Percentiles rank a stretch among this genome's conserved stretches.
Evolutionary conservation across 2,797 vertebrate genomes (phyloP).

Genomic region (Hippopotamyrus pictus): DNA sequence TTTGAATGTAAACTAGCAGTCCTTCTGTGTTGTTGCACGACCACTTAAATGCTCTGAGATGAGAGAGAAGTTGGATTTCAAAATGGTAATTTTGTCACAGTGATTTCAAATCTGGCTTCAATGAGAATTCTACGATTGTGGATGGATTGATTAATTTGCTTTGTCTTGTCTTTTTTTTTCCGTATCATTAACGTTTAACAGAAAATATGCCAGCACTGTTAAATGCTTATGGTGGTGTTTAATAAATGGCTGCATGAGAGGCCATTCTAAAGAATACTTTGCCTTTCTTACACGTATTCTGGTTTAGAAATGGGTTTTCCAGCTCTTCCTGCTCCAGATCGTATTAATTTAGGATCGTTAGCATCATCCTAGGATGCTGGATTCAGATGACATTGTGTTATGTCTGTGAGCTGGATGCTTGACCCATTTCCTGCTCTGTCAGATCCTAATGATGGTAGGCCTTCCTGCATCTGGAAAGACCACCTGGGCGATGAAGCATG

Average conservation of each 20-base stretch:
- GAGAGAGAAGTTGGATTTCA: neutral
- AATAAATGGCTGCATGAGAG: neutral
- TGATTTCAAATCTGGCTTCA: neutral
- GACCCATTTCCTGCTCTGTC: neutral
- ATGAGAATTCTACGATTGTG: neutral
- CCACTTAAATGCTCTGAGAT: neutral
- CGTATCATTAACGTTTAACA: neutral
- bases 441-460: constrained; percentile 96
- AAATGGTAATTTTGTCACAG: neutral
- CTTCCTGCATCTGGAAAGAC: constrained; percentile 89
- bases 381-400: neutral
- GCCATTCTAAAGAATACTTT: neutral
- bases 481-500: constrained; percentile 81
- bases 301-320: neutral
- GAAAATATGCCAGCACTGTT: neutral
- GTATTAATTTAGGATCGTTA: neutral
- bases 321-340: neutral
- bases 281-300: neutral
- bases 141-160: neutral
- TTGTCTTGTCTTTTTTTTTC: neutral
- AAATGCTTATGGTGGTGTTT: neutral
- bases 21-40: neutral
- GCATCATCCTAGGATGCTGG: neutral
- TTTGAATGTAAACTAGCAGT: neutral
- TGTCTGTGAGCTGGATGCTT: neutral